phyloP scores from a whole-genome alignment of 2,113 vertebrate species.

The Alligator mississippiensis region DNA sequence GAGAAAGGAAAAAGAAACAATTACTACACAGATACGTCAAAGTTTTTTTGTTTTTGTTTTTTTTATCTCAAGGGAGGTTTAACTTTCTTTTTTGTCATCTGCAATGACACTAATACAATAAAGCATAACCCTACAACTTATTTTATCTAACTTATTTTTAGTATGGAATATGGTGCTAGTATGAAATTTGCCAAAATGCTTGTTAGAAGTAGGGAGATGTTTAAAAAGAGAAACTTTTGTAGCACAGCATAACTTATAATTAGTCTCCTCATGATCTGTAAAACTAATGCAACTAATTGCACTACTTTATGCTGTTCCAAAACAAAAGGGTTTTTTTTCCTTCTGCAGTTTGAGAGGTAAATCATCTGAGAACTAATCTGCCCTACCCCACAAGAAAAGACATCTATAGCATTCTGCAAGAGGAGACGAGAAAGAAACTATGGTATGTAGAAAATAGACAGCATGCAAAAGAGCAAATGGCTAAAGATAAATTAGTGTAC shows the following conservation, averaged over 20 bases:
- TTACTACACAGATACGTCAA: neutral
- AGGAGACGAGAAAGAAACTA: neutral
- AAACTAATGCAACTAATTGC: too few species aligned
- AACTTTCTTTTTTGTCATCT: neutral
- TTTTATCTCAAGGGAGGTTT: neutral
- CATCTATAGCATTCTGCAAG: neutral
- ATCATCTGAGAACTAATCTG: neutral
- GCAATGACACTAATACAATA: neutral
- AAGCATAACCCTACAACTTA: too few species aligned
- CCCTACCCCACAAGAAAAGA: neutral
- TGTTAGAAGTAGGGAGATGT: too few species aligned
- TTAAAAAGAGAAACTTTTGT: too few species aligned
- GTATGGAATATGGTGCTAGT: too few species aligned
- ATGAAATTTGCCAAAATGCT: too few species aligned
- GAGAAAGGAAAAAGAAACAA: constrained; percentile 20
- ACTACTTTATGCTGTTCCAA: neutral
- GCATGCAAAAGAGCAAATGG: neutral
- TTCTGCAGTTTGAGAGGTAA: neutral
- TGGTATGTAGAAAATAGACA: neutral
- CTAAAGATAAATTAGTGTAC: neutral
- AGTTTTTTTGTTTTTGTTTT: neutral
- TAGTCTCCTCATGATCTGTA: too few species aligned
- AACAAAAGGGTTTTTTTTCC: neutral
- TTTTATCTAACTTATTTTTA: too few species aligned
- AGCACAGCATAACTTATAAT: too few species aligned